Evolutionary conservation across 2,113 vertebrate species (phyloP), one percentile per base, ranked within the genome.

Genomic region (Burhinus oedicnemus): DNA sequence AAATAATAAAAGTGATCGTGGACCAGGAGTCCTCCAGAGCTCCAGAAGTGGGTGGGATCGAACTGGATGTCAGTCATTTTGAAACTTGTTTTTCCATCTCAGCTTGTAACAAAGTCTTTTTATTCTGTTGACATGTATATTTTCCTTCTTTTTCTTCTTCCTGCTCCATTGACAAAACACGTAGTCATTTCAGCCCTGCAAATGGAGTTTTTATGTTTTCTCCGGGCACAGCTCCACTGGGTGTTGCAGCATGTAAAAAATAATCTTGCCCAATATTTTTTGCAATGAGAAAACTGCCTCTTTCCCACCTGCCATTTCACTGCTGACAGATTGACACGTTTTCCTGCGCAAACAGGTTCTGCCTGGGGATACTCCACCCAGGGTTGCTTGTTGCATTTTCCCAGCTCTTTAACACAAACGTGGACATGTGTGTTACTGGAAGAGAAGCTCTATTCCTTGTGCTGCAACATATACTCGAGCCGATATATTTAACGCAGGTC

Each of bases 371-470:
- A 17, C 17, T 88, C 36, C 34, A 66, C 58, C 64, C 42, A 17
- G 51, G 9, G 6, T 34, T 49, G 9, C 66, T 25, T 42, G 40
- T 5, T 75, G 40, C 47, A 51, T 79, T 93, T 85, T 79, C 26
- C 30, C 32, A 47, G 11, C 29, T 75, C 29, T 64, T 68, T 45
- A 47, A 54, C 12, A 7, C 44, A 62, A 80, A 62, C 0, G 2
- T 3, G 85, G 26, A 38, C 4, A 3, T 0, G 1, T 5, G 16
- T 0, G 0, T 11, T 55, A 16, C 29, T 60, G n/a, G 38, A 72
- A 64, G 26, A 75, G 30, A 68, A 87, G 16, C 18, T 30, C 30
- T 27, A 19, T n/a, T 68, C 47, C 27, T 57, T 45, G 9, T 15
- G 34, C 34, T 29, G 45, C 68, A 70, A 29, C 5, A 12, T 16